Evolutionary conservation across 1,140 invertebrate species (phyloP).

Genomic region (Asbolus verrucosus): DNA sequence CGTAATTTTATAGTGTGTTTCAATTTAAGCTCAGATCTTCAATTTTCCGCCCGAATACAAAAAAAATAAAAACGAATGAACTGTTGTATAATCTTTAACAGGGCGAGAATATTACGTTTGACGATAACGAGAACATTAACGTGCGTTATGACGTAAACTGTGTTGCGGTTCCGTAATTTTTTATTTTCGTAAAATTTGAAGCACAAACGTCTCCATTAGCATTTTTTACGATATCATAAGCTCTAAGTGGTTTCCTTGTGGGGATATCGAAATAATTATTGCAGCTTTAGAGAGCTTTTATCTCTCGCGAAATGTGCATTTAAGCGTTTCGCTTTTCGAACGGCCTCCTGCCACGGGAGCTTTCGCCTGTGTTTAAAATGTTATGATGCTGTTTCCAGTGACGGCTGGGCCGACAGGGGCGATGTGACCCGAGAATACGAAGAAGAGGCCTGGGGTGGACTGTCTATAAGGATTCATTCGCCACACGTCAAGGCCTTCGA

Average conservation of each 20-base stretch:
- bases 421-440: slow-evolving; percentile 80
- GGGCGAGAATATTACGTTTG: not conserved
- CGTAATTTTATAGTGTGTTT: too few relatives aligned
- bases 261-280: too few relatives aligned
- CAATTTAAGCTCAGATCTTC: slow-evolving; percentile 1
- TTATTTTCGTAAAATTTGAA: not conserved
- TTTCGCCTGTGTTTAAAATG: too few relatives aligned
- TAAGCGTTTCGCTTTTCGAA: too few relatives aligned
- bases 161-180: too few relatives aligned
- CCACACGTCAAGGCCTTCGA: slow-evolving; percentile 77
- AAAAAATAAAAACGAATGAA: slow-evolving; percentile 34
- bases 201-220: not conserved
- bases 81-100: slow-evolving; percentile 4
- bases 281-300: too few relatives aligned
- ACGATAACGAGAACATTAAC: not conserved
- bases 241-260: too few relatives aligned
- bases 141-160: not conserved
- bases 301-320: too few relatives aligned
- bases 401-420: slow-evolving; percentile 81
- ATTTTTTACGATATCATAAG: too few relatives aligned
- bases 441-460: slow-evolving; percentile 77
- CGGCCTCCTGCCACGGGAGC: too few relatives aligned
- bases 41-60: slow-evolving; percentile 15
- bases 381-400: slow-evolving; percentile 68
- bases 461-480: slow-evolving; percentile 82